Conservation (phyloP, 2,113 vertebrate genomes). For the Ardeotis arabs region DNA sequence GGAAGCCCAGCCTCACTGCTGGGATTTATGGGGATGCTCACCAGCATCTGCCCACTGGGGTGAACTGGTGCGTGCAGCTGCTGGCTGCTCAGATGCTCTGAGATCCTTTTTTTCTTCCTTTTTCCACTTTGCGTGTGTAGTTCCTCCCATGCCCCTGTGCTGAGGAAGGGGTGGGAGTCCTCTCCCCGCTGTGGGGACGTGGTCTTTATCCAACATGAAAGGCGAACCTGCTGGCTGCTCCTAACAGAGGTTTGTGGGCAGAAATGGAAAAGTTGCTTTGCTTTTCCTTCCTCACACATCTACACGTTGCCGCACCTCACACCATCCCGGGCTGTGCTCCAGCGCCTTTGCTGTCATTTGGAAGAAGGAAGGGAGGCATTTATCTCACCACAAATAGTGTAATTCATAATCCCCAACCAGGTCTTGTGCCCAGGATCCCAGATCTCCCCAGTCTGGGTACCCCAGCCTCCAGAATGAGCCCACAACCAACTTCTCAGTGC, state of each 20-base stretch:
- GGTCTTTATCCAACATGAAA: neutral
- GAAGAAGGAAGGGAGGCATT: neutral
- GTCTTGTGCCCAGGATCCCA: neutral
- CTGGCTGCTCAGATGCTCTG: neutral
- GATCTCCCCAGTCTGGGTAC: neutral
- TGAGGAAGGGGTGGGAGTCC: neutral
- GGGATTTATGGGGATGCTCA: neutral
- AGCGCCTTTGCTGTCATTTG: neutral
- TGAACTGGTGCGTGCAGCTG: neutral
- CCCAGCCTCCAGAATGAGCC: neutral
- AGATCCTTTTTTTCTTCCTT: neutral
- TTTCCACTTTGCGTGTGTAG: neutral
- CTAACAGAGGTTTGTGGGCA: neutral
- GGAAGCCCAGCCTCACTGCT: neutral
- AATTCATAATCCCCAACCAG: neutral
- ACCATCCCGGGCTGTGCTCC: neutral
- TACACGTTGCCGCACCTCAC: neutral
- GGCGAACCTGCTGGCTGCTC: neutral
- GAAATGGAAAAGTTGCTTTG: neutral
- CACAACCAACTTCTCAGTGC: neutral
- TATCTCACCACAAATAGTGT: neutral
- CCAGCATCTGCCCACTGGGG: neutral
- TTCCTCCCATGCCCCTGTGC: accelerated
- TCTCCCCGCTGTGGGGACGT: neutral
- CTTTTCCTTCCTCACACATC: neutral